Evolutionary conservation across 2,888 invertebrate genomes (phyloP), one percentile per base, ranked within the genome.

Genomic region (Catocala sponsa): DNA sequence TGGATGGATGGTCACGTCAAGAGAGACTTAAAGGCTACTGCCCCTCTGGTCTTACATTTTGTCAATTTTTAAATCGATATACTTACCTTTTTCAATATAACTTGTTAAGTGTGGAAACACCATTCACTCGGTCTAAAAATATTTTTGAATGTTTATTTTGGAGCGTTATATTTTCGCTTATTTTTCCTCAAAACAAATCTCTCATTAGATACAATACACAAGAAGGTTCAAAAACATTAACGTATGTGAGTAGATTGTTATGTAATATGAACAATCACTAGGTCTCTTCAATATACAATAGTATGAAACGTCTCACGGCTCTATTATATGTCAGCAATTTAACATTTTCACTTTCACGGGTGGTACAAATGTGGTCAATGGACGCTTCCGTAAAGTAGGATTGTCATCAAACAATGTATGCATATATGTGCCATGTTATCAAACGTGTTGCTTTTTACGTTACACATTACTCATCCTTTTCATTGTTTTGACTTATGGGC

Each of bases 321-420:
- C 85, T 79, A 84, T 90, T 86, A 82, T 80, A 78, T 76, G 78
- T 78, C 77, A 81, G 81, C 79, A 85, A 87, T 91, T 84, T 83
- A 81, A 82, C 76, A 87, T 88, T 91, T 89, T 89, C 90, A 90
- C 91, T 90, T 91, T 89, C 87, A 76, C 82, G 80, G 72, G 78
- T 81, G 71, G 71, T 78, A 76, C 66, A 72, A 78, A 76, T 78
- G 79, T 81, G 79, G 80, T 79, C 80, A 78, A 72, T 63, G 55
- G 50, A 63, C 55, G 63, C 82, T 87, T 86, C 85, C 86, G 84
- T 75, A 74, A 77, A 72, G 68, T 72, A 71, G 75, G 79, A 77
- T 72, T 74, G 75, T 70, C 59, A 70, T 71, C 65, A 65, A 69
- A 72, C 61, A 70, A 70, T 74, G 73, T 68, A 59, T 42, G 41